These are phyloP conservation scores for Gallinago nigripennis DNA, from an alignment of 2,797 vertebrate genomes.

Conservation along the genomic window DNA sequence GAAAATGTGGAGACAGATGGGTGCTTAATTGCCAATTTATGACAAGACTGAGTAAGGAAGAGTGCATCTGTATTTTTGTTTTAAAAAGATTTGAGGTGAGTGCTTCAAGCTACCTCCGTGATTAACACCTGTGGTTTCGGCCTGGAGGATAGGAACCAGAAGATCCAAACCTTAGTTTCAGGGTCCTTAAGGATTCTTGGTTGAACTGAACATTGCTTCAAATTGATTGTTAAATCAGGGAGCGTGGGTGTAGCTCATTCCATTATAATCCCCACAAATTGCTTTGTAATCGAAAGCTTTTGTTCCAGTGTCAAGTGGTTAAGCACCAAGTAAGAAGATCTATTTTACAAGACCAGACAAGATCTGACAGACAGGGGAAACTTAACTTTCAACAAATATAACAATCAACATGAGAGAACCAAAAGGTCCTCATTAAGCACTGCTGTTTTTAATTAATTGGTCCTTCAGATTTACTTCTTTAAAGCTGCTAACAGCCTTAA, in stretches of 20 bases:
- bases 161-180: neutral
- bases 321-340: constrained; percentile 74
- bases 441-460: constrained; percentile 91
- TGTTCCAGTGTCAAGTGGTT: constrained; percentile 76
- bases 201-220: constrained; percentile 43
- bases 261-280: constrained; percentile 76
- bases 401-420: constrained; percentile 75
- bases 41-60: neutral
- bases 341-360: constrained; percentile 74
- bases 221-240: constrained; percentile 72
- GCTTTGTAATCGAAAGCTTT: constrained; percentile 78
- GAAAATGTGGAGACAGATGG: neutral
- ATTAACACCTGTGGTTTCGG: neutral
- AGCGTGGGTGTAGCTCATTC: constrained; percentile 63
- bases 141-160: neutral
- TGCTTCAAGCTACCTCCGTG: neutral
- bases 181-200: constrained; percentile 5
- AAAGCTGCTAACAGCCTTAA: constrained; percentile 83
- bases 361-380: constrained; percentile 71
- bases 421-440: constrained; percentile 79
- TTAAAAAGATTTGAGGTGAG: neutral
- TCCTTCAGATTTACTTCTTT: constrained; percentile 86
- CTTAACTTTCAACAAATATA: constrained; percentile 80
- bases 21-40: neutral
- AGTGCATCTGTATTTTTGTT: neutral